A percentile compares a stretch with the other conserved stretches of the same genome.
phyloP scores from a whole-genome alignment of 1,140 invertebrate genomes.

The Pseudomyrmex gracilis region DNA sequence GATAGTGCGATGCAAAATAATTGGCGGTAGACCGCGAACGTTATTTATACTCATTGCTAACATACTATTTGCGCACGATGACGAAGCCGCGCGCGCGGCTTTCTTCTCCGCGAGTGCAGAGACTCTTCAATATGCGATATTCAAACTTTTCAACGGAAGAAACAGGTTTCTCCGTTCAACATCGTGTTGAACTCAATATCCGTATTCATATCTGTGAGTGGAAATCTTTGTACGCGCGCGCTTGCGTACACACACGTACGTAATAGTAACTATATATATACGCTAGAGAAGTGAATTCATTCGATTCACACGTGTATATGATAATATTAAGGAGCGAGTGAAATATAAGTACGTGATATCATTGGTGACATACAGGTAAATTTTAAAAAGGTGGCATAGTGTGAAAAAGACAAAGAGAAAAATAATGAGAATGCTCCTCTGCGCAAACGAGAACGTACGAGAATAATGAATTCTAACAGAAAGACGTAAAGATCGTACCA shows the following conservation, averaged over 20 bases:
- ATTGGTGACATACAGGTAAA: not conserved
- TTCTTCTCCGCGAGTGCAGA: not conserved
- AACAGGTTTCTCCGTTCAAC: constrained; percentile 40
- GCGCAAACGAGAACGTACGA: not conserved
- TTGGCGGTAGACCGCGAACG: constrained; percentile 29
- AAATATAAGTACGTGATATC: not conserved
- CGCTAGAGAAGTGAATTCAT: constrained; percentile 24
- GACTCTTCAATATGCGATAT: not conserved
- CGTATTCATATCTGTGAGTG: not conserved
- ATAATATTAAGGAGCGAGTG: not conserved
- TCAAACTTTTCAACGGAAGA: constrained; percentile 24
- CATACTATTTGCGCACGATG: constrained; percentile 42
- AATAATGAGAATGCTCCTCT: not conserved
- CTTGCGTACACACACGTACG: not conserved
- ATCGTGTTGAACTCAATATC: constrained; percentile 22
- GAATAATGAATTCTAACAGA: constrained; percentile 9
- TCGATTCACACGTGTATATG: constrained; percentile 3
- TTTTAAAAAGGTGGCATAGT: not conserved
- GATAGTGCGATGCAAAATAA: constrained; percentile 36
- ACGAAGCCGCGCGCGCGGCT: constrained; percentile 21
- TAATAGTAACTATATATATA: too few species aligned
- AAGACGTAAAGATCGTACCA: constrained; percentile 7
- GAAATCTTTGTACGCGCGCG: constrained; percentile 1
- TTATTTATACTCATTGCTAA: constrained; percentile 57
- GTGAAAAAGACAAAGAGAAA: constrained; percentile 10